Percentiles rank a stretch among this genome's conserved stretches.
phyloP scores from a whole-genome alignment of 1,140 invertebrate species.

The Drosophila orosa region DNA sequence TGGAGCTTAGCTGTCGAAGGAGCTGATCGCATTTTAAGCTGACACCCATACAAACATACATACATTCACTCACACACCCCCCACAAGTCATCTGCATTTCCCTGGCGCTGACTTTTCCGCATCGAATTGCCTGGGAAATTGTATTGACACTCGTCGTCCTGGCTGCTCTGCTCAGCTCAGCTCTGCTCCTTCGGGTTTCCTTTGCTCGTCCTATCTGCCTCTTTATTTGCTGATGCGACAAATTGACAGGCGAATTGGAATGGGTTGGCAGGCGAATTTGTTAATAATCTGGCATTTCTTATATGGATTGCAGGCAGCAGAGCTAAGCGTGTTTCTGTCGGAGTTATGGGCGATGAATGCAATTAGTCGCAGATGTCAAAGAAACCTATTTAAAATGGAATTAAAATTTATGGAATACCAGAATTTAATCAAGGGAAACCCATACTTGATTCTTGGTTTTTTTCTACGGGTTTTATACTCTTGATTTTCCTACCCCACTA shows the following conservation, averaged over 20 bases:
- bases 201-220: constrained; percentile 10
- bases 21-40: constrained; percentile 72
- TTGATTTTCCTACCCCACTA: not conserved
- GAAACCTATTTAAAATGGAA: constrained; percentile 1
- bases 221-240: constrained; percentile 63
- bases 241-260: constrained; percentile 61
- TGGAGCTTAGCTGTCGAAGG: constrained; percentile 50
- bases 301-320: constrained; percentile 4
- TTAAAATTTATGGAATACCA: constrained; percentile 4
- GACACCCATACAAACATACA: constrained; percentile 41
- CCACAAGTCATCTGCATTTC: constrained; percentile 37
- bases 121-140: constrained; percentile 63
- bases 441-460: not conserved
- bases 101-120: constrained; percentile 42
- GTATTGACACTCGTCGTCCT: constrained; percentile 63
- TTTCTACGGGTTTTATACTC: too few relatives aligned
- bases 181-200: constrained; percentile 16
- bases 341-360: constrained; percentile 22
- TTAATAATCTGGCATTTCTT: constrained; percentile 61
- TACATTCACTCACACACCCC: constrained; percentile 9
- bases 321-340: constrained; percentile 17
- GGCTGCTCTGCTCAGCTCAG: constrained; percentile 15
- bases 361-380: constrained; percentile 27
- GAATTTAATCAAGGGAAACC: not conserved
- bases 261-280: constrained; percentile 53